A percentile compares a stretch with the other conserved stretches of the same genome.
Conservation (phyloP, 2,888 invertebrate species). For the Adineta ricciae region DNA sequence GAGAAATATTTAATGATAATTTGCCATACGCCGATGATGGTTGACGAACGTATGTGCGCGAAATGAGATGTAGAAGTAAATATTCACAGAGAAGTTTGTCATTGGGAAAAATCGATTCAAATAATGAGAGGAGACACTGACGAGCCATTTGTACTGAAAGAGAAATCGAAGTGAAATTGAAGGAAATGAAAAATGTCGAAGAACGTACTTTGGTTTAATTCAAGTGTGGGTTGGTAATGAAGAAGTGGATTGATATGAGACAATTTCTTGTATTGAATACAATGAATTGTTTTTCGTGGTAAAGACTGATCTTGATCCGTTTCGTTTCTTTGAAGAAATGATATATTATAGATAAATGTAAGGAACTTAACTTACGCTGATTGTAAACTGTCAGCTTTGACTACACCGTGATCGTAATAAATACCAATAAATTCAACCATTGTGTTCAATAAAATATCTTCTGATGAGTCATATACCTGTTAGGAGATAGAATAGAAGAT, state of each 20-base stretch:
- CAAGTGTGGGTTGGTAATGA: background rate
- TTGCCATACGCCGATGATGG: background rate
- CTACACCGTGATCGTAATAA: background rate
- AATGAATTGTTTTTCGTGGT: background rate
- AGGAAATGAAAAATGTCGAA: too few relatives aligned
- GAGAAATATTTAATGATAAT: background rate
- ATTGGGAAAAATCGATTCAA: background rate
- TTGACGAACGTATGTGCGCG: background rate
- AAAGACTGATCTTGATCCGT: background rate
- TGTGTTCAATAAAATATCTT: background rate
- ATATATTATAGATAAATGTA: background rate
- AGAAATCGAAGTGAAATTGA: background rate
- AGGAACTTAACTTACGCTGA: background rate
- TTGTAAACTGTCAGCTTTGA: background rate
- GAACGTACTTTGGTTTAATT: background rate
- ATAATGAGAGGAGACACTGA: background rate
- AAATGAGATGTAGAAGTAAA: background rate
- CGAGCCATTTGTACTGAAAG: background rate
- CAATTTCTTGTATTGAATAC: constrained; percentile 1
- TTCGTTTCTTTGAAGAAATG: background rate
- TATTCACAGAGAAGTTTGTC: constrained; percentile 3
- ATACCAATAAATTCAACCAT: background rate
- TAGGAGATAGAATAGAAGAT: background rate
- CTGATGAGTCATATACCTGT: background rate
- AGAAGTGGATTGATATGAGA: background rate